Evolutionary conservation across 2,113 vertebrate genomes (phyloP).

Genomic region (Nerophis lumbriciformis): DNA sequence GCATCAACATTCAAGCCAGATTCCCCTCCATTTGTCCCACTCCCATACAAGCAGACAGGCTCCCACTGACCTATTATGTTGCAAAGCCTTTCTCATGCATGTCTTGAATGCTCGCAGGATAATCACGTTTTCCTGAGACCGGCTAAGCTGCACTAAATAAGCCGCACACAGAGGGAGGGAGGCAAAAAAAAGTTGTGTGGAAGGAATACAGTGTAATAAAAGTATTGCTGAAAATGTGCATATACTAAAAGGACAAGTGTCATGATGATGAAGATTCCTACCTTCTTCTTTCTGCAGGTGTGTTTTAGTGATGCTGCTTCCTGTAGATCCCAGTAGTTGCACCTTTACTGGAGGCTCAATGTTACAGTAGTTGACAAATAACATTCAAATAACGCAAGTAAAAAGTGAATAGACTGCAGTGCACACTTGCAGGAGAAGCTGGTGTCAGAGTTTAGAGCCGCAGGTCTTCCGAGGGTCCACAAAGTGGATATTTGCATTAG

Average conservation of each 20-base stretch:
- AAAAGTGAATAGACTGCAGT: neutral
- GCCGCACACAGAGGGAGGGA: constrained; percentile 18
- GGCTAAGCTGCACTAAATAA: constrained; percentile 59
- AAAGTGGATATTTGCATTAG: constrained; percentile 76
- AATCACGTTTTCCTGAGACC: constrained; percentile 66
- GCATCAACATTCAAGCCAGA: constrained; percentile 47
- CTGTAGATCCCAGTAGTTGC: constrained; percentile 10
- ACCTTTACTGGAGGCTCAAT: constrained; percentile 1
- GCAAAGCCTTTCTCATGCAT: constrained; percentile 68
- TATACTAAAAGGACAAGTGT: too few species aligned
- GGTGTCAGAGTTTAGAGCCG: constrained; percentile 53
- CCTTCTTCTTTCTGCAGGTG: constrained; percentile 54
- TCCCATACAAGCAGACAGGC: constrained; percentile 58
- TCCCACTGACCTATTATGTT: constrained; percentile 73
- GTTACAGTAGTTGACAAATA: neutral
- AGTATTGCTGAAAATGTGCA: neutral
- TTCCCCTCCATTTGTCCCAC: constrained; percentile 40
- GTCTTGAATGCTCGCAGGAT: constrained; percentile 60
- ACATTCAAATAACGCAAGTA: neutral
- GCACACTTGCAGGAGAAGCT: constrained; percentile 28
- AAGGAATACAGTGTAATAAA: constrained; percentile 18
- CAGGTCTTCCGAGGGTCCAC: constrained; percentile 59
- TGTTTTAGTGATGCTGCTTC: constrained; percentile 34
- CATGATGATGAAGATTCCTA: constrained; percentile 2
- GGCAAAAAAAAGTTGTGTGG: constrained; percentile 5